phyloP scores from a whole-genome alignment of 2,888 invertebrate genomes.

The Drosophila hamatofila region DNA sequence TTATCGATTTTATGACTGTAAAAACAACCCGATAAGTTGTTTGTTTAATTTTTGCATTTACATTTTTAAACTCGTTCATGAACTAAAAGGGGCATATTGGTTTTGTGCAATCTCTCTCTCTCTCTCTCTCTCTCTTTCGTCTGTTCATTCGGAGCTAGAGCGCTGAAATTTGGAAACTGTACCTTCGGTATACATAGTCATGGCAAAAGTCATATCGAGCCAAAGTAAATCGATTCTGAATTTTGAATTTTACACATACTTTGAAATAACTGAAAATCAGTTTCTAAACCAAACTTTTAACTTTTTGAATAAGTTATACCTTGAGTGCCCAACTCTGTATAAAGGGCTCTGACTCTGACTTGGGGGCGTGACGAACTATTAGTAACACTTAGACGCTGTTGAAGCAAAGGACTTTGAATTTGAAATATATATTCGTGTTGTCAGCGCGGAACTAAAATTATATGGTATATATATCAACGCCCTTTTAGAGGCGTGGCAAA shows the following conservation, averaged over 20 bases:
- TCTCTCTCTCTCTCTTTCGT: too few relatives aligned
- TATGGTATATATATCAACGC: background rate
- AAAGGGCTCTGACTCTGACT: too few relatives aligned
- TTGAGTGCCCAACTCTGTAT: background rate
- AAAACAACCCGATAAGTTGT: background rate
- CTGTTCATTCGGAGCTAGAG: too few relatives aligned
- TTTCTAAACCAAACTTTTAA: background rate
- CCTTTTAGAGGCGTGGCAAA: background rate
- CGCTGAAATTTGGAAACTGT: too few relatives aligned
- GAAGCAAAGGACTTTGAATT: too few relatives aligned
- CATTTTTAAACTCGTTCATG: background rate
- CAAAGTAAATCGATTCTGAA: too few relatives aligned
- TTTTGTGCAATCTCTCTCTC: background rate
- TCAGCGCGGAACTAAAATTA: background rate
- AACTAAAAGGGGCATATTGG: background rate
- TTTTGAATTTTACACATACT: too few relatives aligned
- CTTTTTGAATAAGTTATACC: background rate
- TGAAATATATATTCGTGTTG: too few relatives aligned
- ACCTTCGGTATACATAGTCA: background rate
- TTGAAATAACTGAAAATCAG: background rate
- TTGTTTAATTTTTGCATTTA: background rate
- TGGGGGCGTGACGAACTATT: too few relatives aligned
- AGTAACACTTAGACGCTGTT: too few relatives aligned
- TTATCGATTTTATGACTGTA: background rate
- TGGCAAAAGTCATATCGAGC: background rate